phyloP scores from a whole-genome alignment of 2,797 vertebrate species.

The Fundulus diaphanus region DNA sequence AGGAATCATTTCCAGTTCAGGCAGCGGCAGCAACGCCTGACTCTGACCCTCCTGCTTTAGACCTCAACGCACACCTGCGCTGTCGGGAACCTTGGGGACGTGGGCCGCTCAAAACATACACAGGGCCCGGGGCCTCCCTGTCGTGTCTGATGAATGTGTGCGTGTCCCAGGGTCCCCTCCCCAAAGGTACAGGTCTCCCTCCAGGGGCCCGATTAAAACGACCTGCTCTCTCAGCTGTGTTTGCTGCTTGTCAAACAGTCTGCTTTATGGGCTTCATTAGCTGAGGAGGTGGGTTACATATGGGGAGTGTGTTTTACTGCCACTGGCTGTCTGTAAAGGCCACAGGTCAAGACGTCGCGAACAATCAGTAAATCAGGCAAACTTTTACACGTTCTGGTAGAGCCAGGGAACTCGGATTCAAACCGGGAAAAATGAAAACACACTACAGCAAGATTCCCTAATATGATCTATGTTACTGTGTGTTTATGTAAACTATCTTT shows the following conservation, averaged over 20 bases:
- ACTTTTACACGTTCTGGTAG: conserved; percentile 37
- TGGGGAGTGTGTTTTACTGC: conserved; percentile 83
- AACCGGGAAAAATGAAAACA: conserved; percentile 36
- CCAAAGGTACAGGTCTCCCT: conserved; percentile 62
- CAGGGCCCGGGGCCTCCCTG: conserved; percentile 66
- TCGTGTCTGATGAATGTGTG: conserved; percentile 73
- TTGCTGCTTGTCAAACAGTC: conserved; percentile 77
- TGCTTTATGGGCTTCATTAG: conserved; percentile 82
- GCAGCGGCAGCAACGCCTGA: conserved; percentile 36
- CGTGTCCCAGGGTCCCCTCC: conserved; percentile 67
- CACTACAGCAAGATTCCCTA: conserved; percentile 13
- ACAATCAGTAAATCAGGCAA: conserved; percentile 76
- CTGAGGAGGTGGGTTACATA: conserved; percentile 74
- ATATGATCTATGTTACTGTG: conserved; percentile 23
- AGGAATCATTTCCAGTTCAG: conserved; percentile 38
- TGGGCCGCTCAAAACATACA: conserved; percentile 45
- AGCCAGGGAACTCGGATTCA: conserved; percentile 39
- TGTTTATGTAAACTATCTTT: conserved; percentile 35
- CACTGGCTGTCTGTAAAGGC: conserved; percentile 83
- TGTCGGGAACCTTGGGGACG: conserved; percentile 49
- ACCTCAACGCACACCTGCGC: conserved; percentile 76
- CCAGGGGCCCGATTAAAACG: conserved; percentile 79
- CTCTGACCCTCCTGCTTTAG: conserved; percentile 62
- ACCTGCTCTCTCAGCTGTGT: conserved; percentile 78
- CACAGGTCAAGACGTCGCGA: conserved; percentile 76